phyloP scores from a whole-genome alignment of 2,797 vertebrate genomes.

The Coracias cyanogaster region DNA sequence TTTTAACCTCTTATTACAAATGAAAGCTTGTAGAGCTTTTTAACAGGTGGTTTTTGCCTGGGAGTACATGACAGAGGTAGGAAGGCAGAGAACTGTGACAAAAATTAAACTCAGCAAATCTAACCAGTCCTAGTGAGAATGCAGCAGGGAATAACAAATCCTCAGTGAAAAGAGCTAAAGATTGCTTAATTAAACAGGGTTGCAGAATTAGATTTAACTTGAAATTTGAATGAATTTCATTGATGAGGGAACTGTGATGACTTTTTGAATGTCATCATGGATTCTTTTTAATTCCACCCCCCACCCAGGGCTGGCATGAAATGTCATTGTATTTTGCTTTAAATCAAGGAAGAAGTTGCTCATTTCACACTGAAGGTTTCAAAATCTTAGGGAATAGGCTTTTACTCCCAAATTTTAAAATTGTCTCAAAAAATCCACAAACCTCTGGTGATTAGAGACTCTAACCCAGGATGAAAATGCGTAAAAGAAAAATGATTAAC shows the following conservation, averaged over 20 bases:
- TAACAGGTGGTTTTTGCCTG: conserved; percentile 71
- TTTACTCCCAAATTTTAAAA: neutral
- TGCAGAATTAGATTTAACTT: conserved; percentile 77
- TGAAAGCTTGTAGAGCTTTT: conserved; percentile 71
- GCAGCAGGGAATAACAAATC: conserved; percentile 68
- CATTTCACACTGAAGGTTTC: conserved; percentile 22
- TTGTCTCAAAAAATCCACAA: neutral
- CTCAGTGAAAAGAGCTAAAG: conserved; percentile 71
- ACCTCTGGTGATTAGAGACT: neutral
- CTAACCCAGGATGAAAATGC: neutral
- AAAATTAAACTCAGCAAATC: conserved; percentile 76
- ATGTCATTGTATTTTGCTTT: conserved; percentile 58
- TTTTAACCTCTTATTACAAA: conserved; percentile 73
- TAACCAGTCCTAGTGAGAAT: conserved; percentile 65
- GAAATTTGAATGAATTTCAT: conserved; percentile 75
- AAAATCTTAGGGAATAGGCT: neutral
- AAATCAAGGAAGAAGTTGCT: conserved; percentile 49
- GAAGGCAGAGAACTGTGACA: conserved; percentile 68
- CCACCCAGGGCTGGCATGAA: neutral
- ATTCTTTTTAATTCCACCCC: neutral
- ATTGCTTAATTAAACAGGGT: conserved; percentile 79
- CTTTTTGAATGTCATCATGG: conserved; percentile 65
- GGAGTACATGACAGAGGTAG: conserved; percentile 63
- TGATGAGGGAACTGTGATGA: conserved; percentile 49
- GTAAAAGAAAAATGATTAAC: neutral